Percentiles rank a stretch among this genome's conserved stretches.
These are phyloP conservation scores for Lepus townsendii DNA, from an alignment of 2,797 vertebrate species.

Conservation along the genomic window DNA sequence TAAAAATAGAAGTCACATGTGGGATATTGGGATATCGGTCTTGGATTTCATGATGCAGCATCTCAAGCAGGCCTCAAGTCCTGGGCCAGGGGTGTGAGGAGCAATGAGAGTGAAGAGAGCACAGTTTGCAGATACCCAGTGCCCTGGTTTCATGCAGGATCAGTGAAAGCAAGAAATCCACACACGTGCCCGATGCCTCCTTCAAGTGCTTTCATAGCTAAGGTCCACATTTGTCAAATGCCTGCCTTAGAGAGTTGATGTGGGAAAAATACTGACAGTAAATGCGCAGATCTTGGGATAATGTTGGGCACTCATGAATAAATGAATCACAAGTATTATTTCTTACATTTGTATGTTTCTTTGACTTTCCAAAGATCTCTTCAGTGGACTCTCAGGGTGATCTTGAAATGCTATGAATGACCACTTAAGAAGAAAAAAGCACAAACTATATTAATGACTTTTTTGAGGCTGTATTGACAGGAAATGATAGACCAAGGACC, in stretches of 20 bases:
- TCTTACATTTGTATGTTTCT: background rate
- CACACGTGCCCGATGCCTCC: background rate
- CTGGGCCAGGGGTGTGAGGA: background rate
- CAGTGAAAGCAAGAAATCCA: background rate
- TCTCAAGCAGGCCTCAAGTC: background rate
- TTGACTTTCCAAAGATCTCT: background rate
- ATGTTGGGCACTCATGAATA: background rate
- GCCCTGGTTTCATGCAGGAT: background rate
- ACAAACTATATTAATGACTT: conserved; percentile 1
- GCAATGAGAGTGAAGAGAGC: background rate
- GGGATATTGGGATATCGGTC: background rate
- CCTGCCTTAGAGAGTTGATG: background rate
- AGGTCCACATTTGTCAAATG: background rate
- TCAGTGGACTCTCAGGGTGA: background rate
- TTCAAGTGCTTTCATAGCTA: background rate
- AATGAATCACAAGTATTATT: background rate
- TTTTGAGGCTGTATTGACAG: background rate
- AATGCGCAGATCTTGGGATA: background rate
- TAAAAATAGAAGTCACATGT: background rate
- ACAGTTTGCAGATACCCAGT: background rate
- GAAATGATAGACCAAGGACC: background rate
- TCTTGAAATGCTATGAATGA: background rate
- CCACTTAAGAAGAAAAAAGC: background rate
- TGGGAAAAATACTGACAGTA: background rate
- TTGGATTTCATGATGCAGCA: background rate